Evolutionary conservation across 2,888 invertebrate genomes (phyloP), one percentile per base, ranked within the genome.

Genomic region (Stenoptilia bipunctidactyla): DNA sequence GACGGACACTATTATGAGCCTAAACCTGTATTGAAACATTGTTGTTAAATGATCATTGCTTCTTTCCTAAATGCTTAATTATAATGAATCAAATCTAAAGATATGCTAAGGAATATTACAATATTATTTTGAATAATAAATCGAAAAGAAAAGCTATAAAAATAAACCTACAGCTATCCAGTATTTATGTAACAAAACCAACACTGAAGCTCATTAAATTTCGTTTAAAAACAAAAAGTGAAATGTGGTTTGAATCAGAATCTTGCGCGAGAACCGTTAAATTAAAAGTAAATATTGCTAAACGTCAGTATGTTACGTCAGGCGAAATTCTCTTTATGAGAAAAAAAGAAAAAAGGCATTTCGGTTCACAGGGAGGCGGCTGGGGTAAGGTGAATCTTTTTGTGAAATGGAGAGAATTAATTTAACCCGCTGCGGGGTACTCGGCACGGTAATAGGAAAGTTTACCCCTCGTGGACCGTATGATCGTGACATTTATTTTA

Each of bases 381-480:
- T 65, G 63, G 63, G 62, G 76, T 66, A 72, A 77, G 76, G 73
- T 74, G 76, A 80, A 82, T 83, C 80, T 83, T 82, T 82, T 83
- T 82, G 82, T 83, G 80, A 83, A 84, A 75, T 76, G 76, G 72
- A 80, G 80, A 69, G 83, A 82, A 80, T 83, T 85, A 84, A 84
- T 83, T 85, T 83, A 80, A 83, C 83, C 82, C 80, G 82, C 82
- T 83, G 83, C 82, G 80, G 83, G 84, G 84, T 80, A 74, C 77
- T 82, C 80, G 79, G 84, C 76, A 66, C 63, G 69, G 72, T n/a
- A 10, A 30, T 84, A 84, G 82, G 80, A 82, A 83, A 84, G 83
- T 83, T 84, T 70, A 77, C 84, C 86, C 85, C 80, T 72, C 70
- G 73, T 71, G 76, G 70, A 70, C 61, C 20, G 65, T 55, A 62